Conservation (phyloP, 64 coral and sea anemone species). For the Actinia tenebrosa region DNA sequence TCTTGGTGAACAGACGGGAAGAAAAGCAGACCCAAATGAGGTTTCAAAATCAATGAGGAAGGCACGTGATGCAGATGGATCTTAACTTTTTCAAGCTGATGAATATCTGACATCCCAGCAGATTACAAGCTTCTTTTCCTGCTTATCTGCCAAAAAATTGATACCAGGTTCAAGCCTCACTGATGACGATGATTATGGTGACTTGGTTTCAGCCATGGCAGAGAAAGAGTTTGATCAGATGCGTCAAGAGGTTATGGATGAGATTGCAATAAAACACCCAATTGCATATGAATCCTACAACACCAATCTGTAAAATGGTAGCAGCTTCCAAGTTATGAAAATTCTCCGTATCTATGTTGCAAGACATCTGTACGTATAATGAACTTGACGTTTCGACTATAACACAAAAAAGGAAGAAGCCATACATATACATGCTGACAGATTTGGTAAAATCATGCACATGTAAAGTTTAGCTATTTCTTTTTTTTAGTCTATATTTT, state of each 20-base stretch:
- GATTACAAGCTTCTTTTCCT: no score
- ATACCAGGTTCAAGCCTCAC: no score
- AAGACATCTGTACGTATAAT: constrained; percentile 14
- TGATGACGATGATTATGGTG: constrained; percentile 23
- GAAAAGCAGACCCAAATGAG: no score
- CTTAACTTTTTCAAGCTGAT: no score
- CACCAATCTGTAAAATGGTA: constrained; percentile 30
- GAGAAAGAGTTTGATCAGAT: constrained; percentile 18
- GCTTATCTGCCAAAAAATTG: no score
- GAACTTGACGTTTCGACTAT: constrained; percentile 21
- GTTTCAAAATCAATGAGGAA: no score
- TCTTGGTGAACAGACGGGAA: constrained; percentile 53
- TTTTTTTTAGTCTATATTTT: neutral
- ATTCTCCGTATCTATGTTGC: constrained; percentile 22
- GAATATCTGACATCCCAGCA: no score
- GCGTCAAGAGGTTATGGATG: no score
- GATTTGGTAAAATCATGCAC: neutral
- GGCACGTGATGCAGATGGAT: no score
- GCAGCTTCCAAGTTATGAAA: constrained; percentile 12
- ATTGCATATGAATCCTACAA: constrained; percentile 15
- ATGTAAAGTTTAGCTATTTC: neutral
- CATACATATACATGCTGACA: neutral
- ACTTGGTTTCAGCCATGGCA: neutral
- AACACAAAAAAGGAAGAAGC: constrained; percentile 21
- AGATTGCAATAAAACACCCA: no score